A percentile compares a stretch with the other conserved stretches of the same genome.
These are phyloP conservation scores for Nemoura dubitans DNA, from an alignment of 2,888 invertebrate species.

Conservation along the genomic window DNA sequence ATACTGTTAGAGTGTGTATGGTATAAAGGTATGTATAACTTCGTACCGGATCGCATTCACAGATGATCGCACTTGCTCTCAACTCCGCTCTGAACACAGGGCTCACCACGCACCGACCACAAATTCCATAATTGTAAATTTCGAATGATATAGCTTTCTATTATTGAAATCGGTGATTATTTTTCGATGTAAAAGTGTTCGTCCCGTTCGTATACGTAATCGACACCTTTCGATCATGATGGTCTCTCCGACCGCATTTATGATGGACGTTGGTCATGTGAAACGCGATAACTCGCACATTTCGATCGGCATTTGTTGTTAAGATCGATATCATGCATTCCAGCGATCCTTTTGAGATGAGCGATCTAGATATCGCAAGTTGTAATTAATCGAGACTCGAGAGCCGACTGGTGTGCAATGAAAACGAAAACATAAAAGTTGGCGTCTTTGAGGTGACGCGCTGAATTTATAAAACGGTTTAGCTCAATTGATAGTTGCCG, in stretches of 20 bases:
- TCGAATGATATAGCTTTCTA: conserved; percentile 32
- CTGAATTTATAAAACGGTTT: no score
- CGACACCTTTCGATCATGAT: conserved; percentile 1
- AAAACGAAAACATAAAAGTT: not conserved
- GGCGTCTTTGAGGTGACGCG: no score
- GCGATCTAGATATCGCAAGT: not conserved
- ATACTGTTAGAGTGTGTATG: conserved; percentile 18
- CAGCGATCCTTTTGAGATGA: not conserved
- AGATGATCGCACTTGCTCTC: not conserved
- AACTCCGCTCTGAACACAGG: not conserved
- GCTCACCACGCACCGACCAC: not conserved
- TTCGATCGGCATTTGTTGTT: not conserved
- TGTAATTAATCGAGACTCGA: not conserved
- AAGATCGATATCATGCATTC: conserved; percentile 4
- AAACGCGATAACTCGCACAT: not conserved
- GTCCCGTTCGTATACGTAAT: not conserved
- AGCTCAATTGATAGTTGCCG: no score
- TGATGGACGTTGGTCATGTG: not conserved
- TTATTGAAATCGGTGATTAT: conserved; percentile 34
- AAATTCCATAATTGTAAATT: conserved; percentile 29
- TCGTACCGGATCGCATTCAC: conserved; percentile 8
- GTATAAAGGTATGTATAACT: not conserved
- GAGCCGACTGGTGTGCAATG: not conserved
- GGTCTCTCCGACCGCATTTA: not conserved
- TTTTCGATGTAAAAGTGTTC: not conserved